Evolutionary conservation across 2,797 vertebrate genomes (phyloP).

Genomic region (Perdix hodgsoniae): DNA sequence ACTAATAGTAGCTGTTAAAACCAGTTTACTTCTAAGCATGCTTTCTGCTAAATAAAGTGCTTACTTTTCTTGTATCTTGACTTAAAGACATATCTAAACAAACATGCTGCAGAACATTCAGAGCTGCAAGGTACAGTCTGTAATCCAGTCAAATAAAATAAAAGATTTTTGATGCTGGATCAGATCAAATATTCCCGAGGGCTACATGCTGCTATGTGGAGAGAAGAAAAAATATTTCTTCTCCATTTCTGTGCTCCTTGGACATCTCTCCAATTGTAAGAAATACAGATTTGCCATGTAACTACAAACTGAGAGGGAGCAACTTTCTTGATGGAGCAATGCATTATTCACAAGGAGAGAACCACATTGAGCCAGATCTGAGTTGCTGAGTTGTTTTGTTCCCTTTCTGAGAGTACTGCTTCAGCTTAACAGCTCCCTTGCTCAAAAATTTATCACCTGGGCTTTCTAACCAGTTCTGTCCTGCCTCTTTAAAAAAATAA

Average conservation of each 20-base stretch:
- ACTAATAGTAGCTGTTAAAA: not conserved
- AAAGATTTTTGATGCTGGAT: not conserved
- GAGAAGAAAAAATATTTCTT: constrained; percentile 5
- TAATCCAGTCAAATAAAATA: not conserved
- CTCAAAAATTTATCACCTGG: not conserved
- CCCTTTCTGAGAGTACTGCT: not conserved
- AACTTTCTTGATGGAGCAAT: constrained; percentile 38
- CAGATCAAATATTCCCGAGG: constrained; percentile 24
- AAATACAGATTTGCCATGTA: not conserved
- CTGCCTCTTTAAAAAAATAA: not conserved
- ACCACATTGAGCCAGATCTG: not conserved
- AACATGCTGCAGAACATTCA: not conserved
- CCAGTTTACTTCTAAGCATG: not conserved
- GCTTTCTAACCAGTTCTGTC: not conserved
- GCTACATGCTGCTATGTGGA: not conserved
- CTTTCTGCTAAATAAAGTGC: not conserved
- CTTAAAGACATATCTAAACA: not conserved
- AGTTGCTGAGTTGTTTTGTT: not conserved
- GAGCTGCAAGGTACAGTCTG: not conserved
- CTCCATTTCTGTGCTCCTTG: not conserved
- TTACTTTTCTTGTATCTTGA: not conserved
- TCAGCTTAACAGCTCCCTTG: constrained; percentile 6
- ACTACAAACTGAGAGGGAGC: constrained; percentile 11
- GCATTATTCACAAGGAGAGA: constrained; percentile 52
- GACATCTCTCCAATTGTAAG: not conserved